Evolutionary conservation across 2,888 invertebrate species (phyloP).

Genomic region (Brachyptera risi): DNA sequence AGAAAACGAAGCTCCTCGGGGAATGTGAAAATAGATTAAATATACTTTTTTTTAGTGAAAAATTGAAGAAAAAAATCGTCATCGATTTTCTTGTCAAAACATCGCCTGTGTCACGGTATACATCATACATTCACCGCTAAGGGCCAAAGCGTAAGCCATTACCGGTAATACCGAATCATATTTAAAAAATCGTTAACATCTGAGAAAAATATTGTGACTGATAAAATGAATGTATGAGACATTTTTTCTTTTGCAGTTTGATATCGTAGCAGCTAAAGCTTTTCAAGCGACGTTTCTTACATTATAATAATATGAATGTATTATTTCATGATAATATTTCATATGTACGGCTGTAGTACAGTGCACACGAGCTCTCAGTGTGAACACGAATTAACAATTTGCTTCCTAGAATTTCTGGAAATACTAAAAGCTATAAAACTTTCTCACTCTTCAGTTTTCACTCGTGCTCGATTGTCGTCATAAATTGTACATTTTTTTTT

Average conservation of each 20-base stretch:
- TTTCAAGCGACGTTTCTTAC: too few relatives aligned
- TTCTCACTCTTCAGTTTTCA: too few relatives aligned
- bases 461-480: too few relatives aligned
- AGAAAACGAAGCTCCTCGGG: not conserved
- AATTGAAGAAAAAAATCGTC: not conserved
- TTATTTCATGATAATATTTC: too few relatives aligned
- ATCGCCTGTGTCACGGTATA: conserved; percentile 6
- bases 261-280: too few relatives aligned
- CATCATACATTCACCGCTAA: not conserved
- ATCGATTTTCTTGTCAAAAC: conserved; percentile 19
- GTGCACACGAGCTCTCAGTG: too few relatives aligned
- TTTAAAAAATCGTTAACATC: not conserved
- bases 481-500: too few relatives aligned
- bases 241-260: not conserved
- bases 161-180: not conserved
- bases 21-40: conserved; percentile 3
- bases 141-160: not conserved
- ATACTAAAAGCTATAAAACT: too few relatives aligned
- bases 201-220: not conserved
- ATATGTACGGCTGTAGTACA: too few relatives aligned
- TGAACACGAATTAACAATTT: too few relatives aligned
- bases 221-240: not conserved
- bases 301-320: too few relatives aligned
- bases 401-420: too few relatives aligned
- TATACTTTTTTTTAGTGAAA: not conserved